Evolutionary conservation across 2,113 vertebrate genomes (phyloP).

Genomic region (Paramormyrops kingsleyae): DNA sequence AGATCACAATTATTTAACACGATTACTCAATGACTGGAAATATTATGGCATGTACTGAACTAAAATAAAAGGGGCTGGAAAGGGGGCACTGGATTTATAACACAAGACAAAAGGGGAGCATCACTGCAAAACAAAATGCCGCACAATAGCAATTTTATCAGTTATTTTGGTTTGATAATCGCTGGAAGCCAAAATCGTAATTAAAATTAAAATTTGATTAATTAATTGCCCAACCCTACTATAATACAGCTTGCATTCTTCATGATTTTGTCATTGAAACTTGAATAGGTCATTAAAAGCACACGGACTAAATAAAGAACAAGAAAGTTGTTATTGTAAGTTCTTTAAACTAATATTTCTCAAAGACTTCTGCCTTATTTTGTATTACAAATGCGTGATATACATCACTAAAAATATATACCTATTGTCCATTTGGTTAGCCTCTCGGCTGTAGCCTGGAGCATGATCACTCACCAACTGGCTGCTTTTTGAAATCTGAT

Average conservation of each 20-base stretch:
- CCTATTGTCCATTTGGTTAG: not conserved
- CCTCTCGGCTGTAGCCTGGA: not conserved
- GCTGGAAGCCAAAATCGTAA: not conserved
- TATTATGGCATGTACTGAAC: not conserved
- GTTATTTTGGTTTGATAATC: not conserved
- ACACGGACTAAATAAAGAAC: not conserved
- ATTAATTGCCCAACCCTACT: not conserved
- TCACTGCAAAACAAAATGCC: not conserved
- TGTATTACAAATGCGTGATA: not conserved
- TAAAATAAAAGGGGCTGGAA: not conserved
- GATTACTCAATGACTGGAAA: not conserved
- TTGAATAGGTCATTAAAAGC: not conserved
- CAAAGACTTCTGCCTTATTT: not conserved
- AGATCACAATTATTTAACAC: not conserved
- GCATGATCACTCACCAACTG: not conserved
- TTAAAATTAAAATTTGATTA: not conserved
- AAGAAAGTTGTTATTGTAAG: not conserved
- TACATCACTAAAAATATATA: not conserved
- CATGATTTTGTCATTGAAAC: not conserved
- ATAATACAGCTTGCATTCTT: not conserved
- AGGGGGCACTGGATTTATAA: not conserved
- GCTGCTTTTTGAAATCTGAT: not conserved
- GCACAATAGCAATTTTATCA: not conserved
- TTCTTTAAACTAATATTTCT: not conserved
- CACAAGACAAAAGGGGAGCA: not conserved